Evolutionary conservation across 2,797 vertebrate genomes (phyloP).

Genomic region (Channa striata): DNA sequence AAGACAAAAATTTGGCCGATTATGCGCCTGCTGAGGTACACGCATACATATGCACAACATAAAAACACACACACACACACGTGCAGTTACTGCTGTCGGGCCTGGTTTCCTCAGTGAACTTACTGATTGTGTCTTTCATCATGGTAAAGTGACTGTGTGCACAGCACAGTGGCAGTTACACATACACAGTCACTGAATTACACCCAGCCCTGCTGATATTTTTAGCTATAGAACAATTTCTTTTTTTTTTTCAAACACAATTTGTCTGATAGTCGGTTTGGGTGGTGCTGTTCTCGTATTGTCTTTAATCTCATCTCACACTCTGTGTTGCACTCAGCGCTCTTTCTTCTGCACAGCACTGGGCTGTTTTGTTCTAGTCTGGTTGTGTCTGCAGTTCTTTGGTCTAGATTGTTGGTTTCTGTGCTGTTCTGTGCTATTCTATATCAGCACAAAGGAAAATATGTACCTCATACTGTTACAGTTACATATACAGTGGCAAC

Average conservation of each 20-base stretch:
- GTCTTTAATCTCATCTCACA: conserved; percentile 46
- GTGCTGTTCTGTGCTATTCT: conserved; percentile 12
- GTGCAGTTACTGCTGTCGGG: conserved; percentile 50
- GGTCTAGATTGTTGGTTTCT: conserved; percentile 21
- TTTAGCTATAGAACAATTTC: conserved; percentile 54
- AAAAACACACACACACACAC: conserved; percentile 11
- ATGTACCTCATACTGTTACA: conserved; percentile 10
- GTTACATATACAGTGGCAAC: conserved; percentile 11
- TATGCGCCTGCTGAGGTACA: conserved; percentile 28
- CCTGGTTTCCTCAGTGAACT: conserved; percentile 50
- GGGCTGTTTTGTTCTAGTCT: conserved; percentile 37
- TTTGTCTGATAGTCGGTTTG: conserved; percentile 59
- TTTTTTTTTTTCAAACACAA: conserved; percentile 36
- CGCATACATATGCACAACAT: conserved; percentile 17
- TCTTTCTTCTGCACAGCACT: conserved; percentile 25
- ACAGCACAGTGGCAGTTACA: conserved; percentile 58
- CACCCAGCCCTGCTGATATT: conserved; percentile 50
- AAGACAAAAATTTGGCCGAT: conserved; percentile 30
- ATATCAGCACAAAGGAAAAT: conserved; percentile 1
- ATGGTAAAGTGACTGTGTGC: conserved; percentile 53
- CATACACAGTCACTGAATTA: conserved; percentile 40
- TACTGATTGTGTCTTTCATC: conserved; percentile 64
- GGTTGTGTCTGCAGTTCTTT: conserved; percentile 32
- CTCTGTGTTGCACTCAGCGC: not conserved
- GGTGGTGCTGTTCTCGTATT: conserved; percentile 39